Base-by-base conservation (phyloP, 1,140 invertebrate genomes). In the Drosophila nigromelanica region DNA sequence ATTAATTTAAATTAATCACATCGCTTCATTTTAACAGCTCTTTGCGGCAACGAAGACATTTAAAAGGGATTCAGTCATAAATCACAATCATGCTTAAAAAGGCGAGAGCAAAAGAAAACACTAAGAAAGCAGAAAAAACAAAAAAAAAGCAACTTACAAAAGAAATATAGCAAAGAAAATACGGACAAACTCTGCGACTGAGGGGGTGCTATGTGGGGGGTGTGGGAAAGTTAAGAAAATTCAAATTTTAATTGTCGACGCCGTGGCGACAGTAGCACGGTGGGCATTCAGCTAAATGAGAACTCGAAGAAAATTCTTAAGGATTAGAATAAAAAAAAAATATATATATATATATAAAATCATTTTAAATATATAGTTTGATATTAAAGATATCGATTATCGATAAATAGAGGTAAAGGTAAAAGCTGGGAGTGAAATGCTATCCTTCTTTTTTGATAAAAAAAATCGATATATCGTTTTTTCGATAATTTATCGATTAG, bases 1-100 rank as follows among this genome's bases (percentile, higher is more conserved):
- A 60, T 74, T 73, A 70, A 74, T 75, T 82, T 60, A 66, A 78
- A 78, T 74, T 78, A 82, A 82, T 81, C 64, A 71, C 55, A 33
- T 27, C 45, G 61, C 39, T 63, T 59, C 56, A 70, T 74, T 50
- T 33, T 61, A 67, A 62, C 30, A 37, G 50, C 51, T 51, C 35
- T 58, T 50, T 63, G 48, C 30, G 47, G 45, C 40, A 51, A 59
- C 21, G 11, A 58, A 51, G 56, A 69, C 50, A 50, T 56, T 70
- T 21, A 70, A 64, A 71, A 37, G 67, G 68, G 11, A 54, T 27
- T 40, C 45, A 50, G 37, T 61, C 66, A 63, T 70, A 74, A 74
- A 70, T 63, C 70, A 70, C 51, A 70, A 52, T 50, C 21, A 24
- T 59, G 52, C 11, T 8, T 42, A 30, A 27, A 27, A 21, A 8